Base-by-base conservation (phyloP, 2,113 vertebrate genomes). In the Xiphias gladius region DNA sequence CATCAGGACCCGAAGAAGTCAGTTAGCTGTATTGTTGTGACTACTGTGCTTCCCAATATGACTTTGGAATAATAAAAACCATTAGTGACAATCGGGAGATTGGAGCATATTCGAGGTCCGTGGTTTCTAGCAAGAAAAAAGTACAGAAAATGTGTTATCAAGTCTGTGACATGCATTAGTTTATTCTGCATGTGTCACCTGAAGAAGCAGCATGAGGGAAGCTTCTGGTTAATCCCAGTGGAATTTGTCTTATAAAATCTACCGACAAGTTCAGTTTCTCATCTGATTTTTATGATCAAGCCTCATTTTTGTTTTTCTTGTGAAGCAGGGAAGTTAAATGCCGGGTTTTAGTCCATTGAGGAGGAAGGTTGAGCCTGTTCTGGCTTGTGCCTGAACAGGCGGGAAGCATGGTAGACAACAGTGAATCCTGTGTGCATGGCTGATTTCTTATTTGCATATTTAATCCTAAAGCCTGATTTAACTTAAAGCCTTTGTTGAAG, bases 381-480 rank as follows among this genome's bases (percentile, higher is more conserved):
- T 35, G 4, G 39, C 61, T 17, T 79, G 83, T 19, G 74, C 83
- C 30, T 58, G 41, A 72, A 69, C 70, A 26, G 43, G 52, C 8
- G 22, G 32, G n/a, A 63, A 22, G 71, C 62, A 57, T 35, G 14
- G 19, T n/a, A 52, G 72, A 54, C 61, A 52, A 35, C 22, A 63
- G 20, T 4, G 32, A 65, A 22, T 55, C 46, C 63, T 81, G 70
- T 46, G 62, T 32, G 59, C 22, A 50, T 16, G 64, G 41, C 52
- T 73, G 32, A 46, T 73, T 69, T 73, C 48, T 22, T 66, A 50
- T 71, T 67, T 73, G 46, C 54, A 86, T 66, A 82, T 81, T 74
- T 79, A 73, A 90, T 80, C 72, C 37, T 13, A 13, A 78, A 71
- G 41, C 52, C 37, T n/a, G 39, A 46, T 17, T 75, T 55, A 80